Evolutionary conservation across 2,888 invertebrate genomes (phyloP).

Genomic region (Eupithecia inturbata): DNA sequence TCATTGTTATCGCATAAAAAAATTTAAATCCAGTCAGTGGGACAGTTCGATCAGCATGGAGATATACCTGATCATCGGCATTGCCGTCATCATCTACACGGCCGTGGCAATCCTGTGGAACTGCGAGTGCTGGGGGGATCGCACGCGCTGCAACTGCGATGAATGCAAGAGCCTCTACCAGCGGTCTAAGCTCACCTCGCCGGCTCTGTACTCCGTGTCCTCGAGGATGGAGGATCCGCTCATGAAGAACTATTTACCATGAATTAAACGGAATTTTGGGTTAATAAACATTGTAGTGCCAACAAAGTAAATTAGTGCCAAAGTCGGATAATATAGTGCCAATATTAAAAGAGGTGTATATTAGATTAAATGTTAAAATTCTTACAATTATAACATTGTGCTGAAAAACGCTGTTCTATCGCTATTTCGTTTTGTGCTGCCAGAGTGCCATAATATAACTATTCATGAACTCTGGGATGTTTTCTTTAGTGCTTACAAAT

Average conservation of each 20-base stretch:
- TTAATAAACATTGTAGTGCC: background rate
- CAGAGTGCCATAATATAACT: background rate
- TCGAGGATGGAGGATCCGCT: slow-evolving; percentile 64
- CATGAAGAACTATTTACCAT: slow-evolving; percentile 38
- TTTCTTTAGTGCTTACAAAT: background rate
- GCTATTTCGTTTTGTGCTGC: background rate
- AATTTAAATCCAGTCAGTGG: background rate
- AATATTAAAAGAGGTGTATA: background rate
- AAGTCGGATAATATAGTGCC: background rate
- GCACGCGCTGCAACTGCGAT: slow-evolving; percentile 71
- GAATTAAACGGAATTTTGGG: background rate
- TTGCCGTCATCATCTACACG: slow-evolving; percentile 73
- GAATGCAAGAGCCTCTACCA: slow-evolving; percentile 68
- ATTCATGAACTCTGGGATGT: background rate
- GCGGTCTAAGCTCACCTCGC: slow-evolving; percentile 45
- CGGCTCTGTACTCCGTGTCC: slow-evolving; percentile 62
- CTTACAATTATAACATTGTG: too few species aligned
- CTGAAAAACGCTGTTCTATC: background rate
- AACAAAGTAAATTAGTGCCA: slow-evolving; percentile 3
- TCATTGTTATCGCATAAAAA: background rate
- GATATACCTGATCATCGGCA: slow-evolving; percentile 72
- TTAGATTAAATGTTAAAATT: too few species aligned
- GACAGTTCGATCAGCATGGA: slow-evolving; percentile 58
- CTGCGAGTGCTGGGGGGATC: slow-evolving; percentile 67
- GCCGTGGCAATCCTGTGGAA: slow-evolving; percentile 64